Conservation (phyloP, 2,113 vertebrate species). For the Scatophagus argus region DNA sequence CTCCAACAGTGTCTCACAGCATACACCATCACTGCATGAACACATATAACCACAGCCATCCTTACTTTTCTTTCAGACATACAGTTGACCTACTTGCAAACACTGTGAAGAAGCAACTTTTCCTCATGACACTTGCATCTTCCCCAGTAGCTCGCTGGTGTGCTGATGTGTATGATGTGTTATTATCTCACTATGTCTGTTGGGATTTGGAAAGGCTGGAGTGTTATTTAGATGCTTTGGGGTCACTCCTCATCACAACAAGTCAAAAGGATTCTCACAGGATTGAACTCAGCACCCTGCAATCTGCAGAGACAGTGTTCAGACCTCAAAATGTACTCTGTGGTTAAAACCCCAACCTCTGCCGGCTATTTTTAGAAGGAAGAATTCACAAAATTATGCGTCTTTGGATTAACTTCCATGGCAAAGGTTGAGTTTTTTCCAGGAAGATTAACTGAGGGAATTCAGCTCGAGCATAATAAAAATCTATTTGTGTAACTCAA, state of each 20-base stretch:
- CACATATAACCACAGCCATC: not conserved
- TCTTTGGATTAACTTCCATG: constrained; percentile 64
- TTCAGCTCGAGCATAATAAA: constrained; percentile 62
- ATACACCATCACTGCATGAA: not conserved
- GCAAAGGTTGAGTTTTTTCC: constrained; percentile 52
- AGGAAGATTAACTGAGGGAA: constrained; percentile 64
- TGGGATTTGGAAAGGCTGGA: constrained; percentile 35
- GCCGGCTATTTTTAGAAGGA: constrained; percentile 79
- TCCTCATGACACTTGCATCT: not conserved
- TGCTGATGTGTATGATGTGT: constrained; percentile 55
- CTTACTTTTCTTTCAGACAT: not conserved
- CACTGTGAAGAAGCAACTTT: not conserved
- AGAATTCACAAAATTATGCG: constrained; percentile 77
- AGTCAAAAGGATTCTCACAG: constrained; percentile 56
- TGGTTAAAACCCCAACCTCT: constrained; percentile 74
- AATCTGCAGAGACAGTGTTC: constrained; percentile 69
- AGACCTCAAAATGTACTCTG: constrained; percentile 80
- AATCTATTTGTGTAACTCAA: constrained; percentile 62
- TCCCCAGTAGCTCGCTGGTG: constrained; percentile 3
- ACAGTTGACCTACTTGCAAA: constrained; percentile 26
- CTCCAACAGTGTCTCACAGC: constrained; percentile 3
- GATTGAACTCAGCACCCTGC: constrained; percentile 63
- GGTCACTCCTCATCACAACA: constrained; percentile 56
- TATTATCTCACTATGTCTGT: constrained; percentile 56
- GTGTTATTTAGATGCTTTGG: constrained; percentile 59